phyloP scores from a whole-genome alignment of 2,888 invertebrate species.

The Acrobasis repandana region DNA sequence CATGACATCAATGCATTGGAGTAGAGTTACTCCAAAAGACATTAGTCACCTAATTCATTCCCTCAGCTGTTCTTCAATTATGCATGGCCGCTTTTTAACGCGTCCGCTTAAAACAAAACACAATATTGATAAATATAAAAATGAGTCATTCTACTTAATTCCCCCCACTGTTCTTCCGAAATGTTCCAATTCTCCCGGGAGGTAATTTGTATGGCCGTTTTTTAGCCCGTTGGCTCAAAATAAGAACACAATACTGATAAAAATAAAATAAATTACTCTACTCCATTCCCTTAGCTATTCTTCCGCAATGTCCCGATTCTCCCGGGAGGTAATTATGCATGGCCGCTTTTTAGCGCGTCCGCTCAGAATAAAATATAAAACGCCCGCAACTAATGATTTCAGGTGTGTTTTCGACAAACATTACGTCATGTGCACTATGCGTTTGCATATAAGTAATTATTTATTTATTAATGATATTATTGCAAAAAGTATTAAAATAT shows the following conservation, averaged over 20 bases:
- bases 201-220: constrained; percentile 82
- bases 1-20: too few relatives aligned
- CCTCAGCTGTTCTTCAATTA: neutral
- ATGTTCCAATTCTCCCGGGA: constrained; percentile 66
- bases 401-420: constrained; percentile 40
- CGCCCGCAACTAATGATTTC: constrained; percentile 73
- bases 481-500: too few relatives aligned
- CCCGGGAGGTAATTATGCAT: constrained; percentile 81
- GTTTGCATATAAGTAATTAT: neutral
- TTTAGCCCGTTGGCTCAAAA: constrained; percentile 76
- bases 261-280: constrained; percentile 27
- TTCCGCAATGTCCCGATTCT: constrained; percentile 55
- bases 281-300: constrained; percentile 49
- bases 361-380: constrained; percentile 78
- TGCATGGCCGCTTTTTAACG: constrained; percentile 77
- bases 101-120: constrained; percentile 75
- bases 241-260: too few relatives aligned
- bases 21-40: too few relatives aligned
- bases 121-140: constrained; percentile 47
- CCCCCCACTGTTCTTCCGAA: constrained; percentile 43
- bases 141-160: constrained; percentile 42
- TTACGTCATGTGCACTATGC: constrained; percentile 23
- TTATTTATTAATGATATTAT: too few relatives aligned
- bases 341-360: constrained; percentile 79
- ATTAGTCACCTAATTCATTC: too few relatives aligned